phyloP scores from a whole-genome alignment of 2,797 vertebrate species.

The Adrianichthys oophorus region DNA sequence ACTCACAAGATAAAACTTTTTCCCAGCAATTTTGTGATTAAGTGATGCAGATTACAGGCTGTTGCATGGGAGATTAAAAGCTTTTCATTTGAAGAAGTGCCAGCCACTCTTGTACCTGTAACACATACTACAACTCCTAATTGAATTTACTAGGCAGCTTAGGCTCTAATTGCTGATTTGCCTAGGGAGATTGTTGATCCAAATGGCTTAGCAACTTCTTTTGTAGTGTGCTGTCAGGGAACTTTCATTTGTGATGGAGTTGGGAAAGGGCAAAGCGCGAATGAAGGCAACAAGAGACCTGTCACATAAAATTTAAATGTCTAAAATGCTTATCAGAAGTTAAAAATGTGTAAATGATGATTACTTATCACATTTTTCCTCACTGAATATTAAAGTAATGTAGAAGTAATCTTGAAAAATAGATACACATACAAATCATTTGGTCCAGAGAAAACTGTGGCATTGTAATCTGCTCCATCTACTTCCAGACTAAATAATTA shows the following conservation, averaged over 20 bases:
- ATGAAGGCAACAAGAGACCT: constrained; percentile 36
- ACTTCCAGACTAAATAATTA: background rate
- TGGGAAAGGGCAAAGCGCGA: constrained; percentile 33
- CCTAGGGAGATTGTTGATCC: constrained; percentile 65
- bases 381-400: too few species aligned
- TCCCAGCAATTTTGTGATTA: constrained; percentile 13
- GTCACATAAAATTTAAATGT: constrained; percentile 21
- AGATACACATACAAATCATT: constrained; percentile 8
- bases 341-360: too few species aligned
- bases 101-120: constrained; percentile 59
- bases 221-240: constrained; percentile 43
- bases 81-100: constrained; percentile 39
- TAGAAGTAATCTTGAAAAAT: too few species aligned
- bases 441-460: constrained; percentile 3
- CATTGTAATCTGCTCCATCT: background rate
- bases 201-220: constrained; percentile 61
- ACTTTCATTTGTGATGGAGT: constrained; percentile 57
- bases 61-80: constrained; percentile 37
- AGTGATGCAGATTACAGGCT: constrained; percentile 37
- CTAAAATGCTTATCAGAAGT: constrained; percentile 13
- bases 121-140: constrained; percentile 61
- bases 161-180: constrained; percentile 72
- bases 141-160: constrained; percentile 76
- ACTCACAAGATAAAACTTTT: constrained; percentile 1
- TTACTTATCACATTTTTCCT: too few species aligned